Conservation (phyloP, 1,140 invertebrate species). For the Drosophila oshimai region DNA sequence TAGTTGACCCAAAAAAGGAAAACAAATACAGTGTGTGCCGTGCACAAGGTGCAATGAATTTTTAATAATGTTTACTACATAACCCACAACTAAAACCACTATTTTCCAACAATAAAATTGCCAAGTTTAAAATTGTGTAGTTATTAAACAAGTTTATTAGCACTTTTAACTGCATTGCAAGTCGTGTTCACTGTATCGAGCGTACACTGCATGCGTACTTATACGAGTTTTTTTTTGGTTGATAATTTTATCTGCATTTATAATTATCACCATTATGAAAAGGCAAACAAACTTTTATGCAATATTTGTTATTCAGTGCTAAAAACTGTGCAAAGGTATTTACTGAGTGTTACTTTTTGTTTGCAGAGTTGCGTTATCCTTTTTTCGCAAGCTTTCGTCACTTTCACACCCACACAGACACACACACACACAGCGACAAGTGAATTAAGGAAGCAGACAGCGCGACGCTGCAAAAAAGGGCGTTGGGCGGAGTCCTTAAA, state of each 20-base stretch:
- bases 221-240: background rate
- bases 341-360: constrained; percentile 8
- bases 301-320: constrained; percentile 14
- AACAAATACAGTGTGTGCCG: constrained; percentile 2
- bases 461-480: constrained; percentile 71
- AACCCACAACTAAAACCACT: too few relatives aligned
- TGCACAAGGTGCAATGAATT: background rate
- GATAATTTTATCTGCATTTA: constrained; percentile 33
- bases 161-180: too few relatives aligned
- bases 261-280: constrained; percentile 33
- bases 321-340: constrained; percentile 34
- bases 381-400: constrained; percentile 62
- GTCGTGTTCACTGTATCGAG: background rate
- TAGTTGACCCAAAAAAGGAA: constrained; percentile 36
- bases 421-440: constrained; percentile 10
- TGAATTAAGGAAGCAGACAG: constrained; percentile 62
- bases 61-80: background rate
- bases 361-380: constrained; percentile 49
- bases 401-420: constrained; percentile 54
- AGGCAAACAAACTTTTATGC: constrained; percentile 52
- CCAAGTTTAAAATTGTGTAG: too few relatives aligned
- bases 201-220: background rate
- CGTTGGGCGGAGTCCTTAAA: constrained; percentile 63
- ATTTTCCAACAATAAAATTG: too few relatives aligned
- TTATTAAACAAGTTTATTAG: too few relatives aligned